Conservation (phyloP, 2,113 vertebrate species). For the Galemys pyrenaicus region DNA sequence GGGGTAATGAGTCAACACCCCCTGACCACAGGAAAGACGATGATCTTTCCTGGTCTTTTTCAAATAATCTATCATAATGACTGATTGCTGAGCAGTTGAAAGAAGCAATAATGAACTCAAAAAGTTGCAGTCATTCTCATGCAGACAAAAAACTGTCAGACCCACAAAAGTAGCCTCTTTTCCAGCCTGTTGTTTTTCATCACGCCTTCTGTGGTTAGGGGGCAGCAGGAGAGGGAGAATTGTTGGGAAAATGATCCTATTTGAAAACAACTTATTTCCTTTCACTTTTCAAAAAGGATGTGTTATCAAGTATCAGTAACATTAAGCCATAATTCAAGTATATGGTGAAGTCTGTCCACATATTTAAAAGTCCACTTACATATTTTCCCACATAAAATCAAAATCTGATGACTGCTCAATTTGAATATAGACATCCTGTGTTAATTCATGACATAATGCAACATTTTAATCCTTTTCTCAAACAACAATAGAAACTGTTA, state of each 20-base stretch:
- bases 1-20: not conserved
- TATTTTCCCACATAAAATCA: constrained; percentile 36
- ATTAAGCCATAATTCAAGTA: constrained; percentile 16
- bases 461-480: constrained; percentile 29
- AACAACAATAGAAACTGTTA: constrained; percentile 29
- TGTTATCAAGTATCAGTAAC: constrained; percentile 25
- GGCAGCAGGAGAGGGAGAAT: not conserved
- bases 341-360: not conserved
- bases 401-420: constrained; percentile 10
- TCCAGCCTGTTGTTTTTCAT: not conserved
- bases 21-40: not conserved
- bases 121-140: not conserved
- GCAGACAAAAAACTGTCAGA: not conserved
- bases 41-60: not conserved
- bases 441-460: not conserved
- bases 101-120: constrained; percentile 50
- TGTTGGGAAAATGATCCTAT: not conserved
- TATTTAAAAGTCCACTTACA: constrained; percentile 8
- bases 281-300: constrained; percentile 28
- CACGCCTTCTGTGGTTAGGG: not conserved
- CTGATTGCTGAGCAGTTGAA: constrained; percentile 20
- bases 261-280: constrained; percentile 44
- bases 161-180: not conserved
- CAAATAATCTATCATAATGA: constrained; percentile 8
- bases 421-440: not conserved